Percentiles rank a stretch among this genome's conserved stretches.
These are phyloP conservation scores for Hypocryptadius cinnamomeus DNA, from an alignment of 2,113 vertebrate species.

Conservation along the genomic window DNA sequence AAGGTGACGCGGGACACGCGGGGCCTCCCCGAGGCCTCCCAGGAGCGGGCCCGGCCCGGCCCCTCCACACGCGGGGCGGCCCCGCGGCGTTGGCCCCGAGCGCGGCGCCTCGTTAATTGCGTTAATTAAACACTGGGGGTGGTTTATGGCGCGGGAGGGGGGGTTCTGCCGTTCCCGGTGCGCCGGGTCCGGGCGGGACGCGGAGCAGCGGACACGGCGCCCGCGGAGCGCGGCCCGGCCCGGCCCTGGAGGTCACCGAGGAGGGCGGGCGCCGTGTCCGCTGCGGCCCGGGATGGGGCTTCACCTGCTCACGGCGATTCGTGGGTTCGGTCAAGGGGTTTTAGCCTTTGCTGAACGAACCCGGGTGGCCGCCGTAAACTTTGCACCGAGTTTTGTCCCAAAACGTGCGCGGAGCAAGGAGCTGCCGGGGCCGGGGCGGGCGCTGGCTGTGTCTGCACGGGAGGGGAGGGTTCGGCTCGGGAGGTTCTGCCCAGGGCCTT, in stretches of 20 bases:
- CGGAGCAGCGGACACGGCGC: no score
- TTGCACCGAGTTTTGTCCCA: neutral
- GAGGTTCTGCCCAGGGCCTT: neutral
- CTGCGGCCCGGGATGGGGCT: neutral
- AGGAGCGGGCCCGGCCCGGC: neutral
- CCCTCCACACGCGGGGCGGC: neutral
- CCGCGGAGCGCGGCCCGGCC: neutral
- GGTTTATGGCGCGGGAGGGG: neutral
- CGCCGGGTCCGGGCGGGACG: neutral
- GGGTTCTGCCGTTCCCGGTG: neutral
- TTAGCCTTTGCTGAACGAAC: accelerated
- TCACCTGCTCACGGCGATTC: accelerated
- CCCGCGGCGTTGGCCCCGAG: neutral
- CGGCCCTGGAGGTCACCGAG: neutral
- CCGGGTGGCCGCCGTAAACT: neutral
- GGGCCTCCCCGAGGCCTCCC: neutral
- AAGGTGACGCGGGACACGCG: neutral
- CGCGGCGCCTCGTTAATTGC: neutral
- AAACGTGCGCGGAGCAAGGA: accelerated
- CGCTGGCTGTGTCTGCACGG: neutral
- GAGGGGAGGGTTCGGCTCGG: neutral
- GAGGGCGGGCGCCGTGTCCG: neutral
- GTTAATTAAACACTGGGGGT: neutral
- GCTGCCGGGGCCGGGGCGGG: neutral
- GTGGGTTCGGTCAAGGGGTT: accelerated